Conservation (phyloP, 1,140 invertebrate genomes). For the Gonioctena quinquepunctata region DNA sequence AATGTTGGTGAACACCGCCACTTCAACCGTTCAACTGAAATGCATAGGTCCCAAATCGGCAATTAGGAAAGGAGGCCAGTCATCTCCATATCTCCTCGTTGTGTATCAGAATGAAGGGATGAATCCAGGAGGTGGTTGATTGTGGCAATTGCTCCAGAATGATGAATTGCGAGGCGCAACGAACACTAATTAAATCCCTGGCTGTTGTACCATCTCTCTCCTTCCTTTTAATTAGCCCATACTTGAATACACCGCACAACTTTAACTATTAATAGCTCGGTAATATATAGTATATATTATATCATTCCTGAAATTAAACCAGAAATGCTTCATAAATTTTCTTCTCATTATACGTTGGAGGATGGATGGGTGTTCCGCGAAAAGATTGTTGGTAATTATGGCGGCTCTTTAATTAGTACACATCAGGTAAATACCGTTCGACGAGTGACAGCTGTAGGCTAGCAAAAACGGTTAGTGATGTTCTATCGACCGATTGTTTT, state of each 20-base stretch:
- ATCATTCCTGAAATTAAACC: constrained; percentile 34
- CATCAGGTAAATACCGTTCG: too few relatives aligned
- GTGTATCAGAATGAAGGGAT: background rate
- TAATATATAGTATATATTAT: constrained; percentile 36
- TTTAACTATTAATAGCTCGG: constrained; percentile 37
- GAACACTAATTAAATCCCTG: constrained; percentile 35
- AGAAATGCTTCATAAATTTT: constrained; percentile 27
- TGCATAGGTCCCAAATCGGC: background rate
- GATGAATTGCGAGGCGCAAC: constrained; percentile 28
- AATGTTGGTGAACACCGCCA: too few relatives aligned
- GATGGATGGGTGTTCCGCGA: background rate
- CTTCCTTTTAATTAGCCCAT: constrained; percentile 36
- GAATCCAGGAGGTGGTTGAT: constrained; percentile 26
- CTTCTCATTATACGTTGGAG: constrained; percentile 8
- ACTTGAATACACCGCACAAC: constrained; percentile 39
- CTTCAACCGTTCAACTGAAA: too few relatives aligned
- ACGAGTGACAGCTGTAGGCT: too few relatives aligned
- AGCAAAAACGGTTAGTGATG: too few relatives aligned
- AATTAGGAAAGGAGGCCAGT: background rate
- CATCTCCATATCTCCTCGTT: background rate
- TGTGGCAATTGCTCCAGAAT: constrained; percentile 34
- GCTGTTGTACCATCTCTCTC: constrained; percentile 32
- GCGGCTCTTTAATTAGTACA: background rate
- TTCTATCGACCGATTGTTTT: too few relatives aligned
- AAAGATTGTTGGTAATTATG: constrained; percentile 9